Evolutionary conservation across 1,140 invertebrate genomes (phyloP).

Genomic region (Mycetomoellerius zeteki): DNA sequence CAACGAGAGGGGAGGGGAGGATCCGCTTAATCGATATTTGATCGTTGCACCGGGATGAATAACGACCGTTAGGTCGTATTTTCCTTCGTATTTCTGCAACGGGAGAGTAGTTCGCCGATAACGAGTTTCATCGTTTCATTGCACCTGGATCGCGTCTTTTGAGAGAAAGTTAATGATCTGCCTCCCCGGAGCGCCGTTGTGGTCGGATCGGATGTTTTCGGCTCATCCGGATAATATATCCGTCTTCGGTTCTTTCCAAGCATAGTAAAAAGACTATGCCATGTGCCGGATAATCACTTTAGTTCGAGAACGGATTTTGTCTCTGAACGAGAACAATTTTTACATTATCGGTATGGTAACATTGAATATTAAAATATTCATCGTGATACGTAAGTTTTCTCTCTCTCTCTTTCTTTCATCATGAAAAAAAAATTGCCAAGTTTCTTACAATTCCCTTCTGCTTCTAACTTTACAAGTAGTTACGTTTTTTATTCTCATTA

Average conservation of each 20-base stretch:
- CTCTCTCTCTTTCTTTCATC: not conserved
- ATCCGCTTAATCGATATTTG: constrained; percentile 68
- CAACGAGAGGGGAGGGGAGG: not conserved
- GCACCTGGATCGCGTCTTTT: constrained; percentile 61
- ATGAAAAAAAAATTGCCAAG: not conserved
- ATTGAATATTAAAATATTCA: constrained; percentile 45
- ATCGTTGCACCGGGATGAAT: constrained; percentile 32
- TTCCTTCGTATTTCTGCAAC: constrained; percentile 17
- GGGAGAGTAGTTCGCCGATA: not conserved
- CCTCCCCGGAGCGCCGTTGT: constrained; percentile 45
- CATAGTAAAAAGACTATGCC: constrained; percentile 13
- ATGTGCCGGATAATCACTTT: constrained; percentile 37
- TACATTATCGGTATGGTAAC: not conserved
- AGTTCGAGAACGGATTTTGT: constrained; percentile 21
- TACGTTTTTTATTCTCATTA: constrained; percentile 21
- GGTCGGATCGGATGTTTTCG: constrained; percentile 58
- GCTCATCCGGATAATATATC: constrained; percentile 61
- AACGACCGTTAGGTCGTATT: constrained; percentile 57
- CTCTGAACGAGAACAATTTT: not conserved
- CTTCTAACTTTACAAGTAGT: constrained; percentile 29
- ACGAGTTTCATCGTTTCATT: constrained; percentile 67
- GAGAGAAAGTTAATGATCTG: constrained; percentile 62
- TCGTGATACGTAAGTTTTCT: not conserved
- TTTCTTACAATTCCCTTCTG: not conserved
- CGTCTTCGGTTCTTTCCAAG: constrained; percentile 27